These are phyloP conservation scores for Nyctereutes procyonoides DNA, from an alignment of 2,113 vertebrate species.

Conservation along the genomic window DNA sequence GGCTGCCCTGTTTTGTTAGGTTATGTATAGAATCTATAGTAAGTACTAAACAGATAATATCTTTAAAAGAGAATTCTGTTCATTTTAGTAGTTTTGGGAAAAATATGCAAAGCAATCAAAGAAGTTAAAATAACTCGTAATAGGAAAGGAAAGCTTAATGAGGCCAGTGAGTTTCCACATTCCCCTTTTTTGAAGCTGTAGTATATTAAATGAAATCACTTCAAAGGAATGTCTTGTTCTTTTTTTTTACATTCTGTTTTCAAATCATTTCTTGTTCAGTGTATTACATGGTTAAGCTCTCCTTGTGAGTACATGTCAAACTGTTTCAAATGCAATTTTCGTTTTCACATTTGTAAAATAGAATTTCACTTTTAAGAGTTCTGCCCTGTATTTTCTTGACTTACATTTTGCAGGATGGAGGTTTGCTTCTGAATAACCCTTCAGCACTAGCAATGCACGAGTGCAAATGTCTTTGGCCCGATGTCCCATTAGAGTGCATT, in stretches of 20 bases:
- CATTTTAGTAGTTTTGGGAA: constrained; percentile 71
- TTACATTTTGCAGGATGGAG: constrained; percentile 92
- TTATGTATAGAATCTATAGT: constrained; percentile 55
- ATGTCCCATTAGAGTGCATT: constrained; percentile 94
- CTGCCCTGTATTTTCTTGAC: not conserved
- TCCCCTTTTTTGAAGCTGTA: constrained; percentile 78
- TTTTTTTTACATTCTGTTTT: not conserved
- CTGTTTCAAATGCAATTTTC: constrained; percentile 25
- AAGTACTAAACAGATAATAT: constrained; percentile 58
- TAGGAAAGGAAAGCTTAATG: constrained; percentile 77
- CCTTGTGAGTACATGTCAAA: not conserved
- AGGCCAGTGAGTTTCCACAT: constrained; percentile 62
- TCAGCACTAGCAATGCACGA: constrained; percentile 95
- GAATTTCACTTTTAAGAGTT: constrained; percentile 29
- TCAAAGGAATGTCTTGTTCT: not conserved
- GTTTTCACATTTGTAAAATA: not conserved
- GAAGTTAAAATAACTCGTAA: constrained; percentile 77
- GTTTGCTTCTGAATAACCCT: constrained; percentile 97
- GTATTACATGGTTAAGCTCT: not conserved
- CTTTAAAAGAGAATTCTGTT: constrained; percentile 73
- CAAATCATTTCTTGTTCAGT: constrained; percentile 75
- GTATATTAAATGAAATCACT: constrained; percentile 51
- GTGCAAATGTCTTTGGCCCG: constrained; percentile 96
- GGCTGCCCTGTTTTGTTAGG: not conserved
- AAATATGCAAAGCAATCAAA: constrained; percentile 52